Evolutionary conservation across 1,140 invertebrate genomes (phyloP), one percentile per base, ranked within the genome.

Genomic region (Drosophila kurseongensis): DNA sequence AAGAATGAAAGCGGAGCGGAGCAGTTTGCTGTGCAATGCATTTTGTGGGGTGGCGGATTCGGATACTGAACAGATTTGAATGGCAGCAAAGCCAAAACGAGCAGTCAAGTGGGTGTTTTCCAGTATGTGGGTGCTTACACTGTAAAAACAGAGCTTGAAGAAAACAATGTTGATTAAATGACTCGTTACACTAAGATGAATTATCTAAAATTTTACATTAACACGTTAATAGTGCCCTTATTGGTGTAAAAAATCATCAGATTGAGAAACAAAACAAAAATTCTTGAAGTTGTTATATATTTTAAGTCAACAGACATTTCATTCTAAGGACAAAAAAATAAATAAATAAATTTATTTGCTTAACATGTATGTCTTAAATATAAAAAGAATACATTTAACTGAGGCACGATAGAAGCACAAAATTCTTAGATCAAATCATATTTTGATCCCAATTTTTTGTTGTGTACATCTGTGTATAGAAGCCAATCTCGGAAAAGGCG

Each of bases 61-160:
- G 45, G 62, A 48, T 66, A 52, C 73, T 36, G 56, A 56, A 44
- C 50, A 58, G 63, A 77, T 77, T 68, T 77, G 74, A 76, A 75
- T 76, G 81, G 57, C 69, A 74, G 63, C 62, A 81, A 59, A 71
- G 58, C 61, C 61, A 63, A 78, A 76, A 63, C 63, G 74, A 77
- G 75, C 67, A 72, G 75, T 69, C 79, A 88, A 88, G 58, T 67
- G 66, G 47, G 66, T 82, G 75, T 71, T 41, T 56, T 48, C 5
- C 52, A 77, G 60, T 75, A n/a, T 51, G 40, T 38, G 54, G 29
- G 36, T 38, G 7, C 13, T 0, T 52, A 52, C 50, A 52, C 50
- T 52, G 14, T 36, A 10, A 52, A 36, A 36, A 16, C 6, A 4
- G 5, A 7, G 41, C 14, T 42, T 7, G 1, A 6, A 9, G 7